Conservation (phyloP, 2,797 vertebrate species). For the Pterois miles region DNA sequence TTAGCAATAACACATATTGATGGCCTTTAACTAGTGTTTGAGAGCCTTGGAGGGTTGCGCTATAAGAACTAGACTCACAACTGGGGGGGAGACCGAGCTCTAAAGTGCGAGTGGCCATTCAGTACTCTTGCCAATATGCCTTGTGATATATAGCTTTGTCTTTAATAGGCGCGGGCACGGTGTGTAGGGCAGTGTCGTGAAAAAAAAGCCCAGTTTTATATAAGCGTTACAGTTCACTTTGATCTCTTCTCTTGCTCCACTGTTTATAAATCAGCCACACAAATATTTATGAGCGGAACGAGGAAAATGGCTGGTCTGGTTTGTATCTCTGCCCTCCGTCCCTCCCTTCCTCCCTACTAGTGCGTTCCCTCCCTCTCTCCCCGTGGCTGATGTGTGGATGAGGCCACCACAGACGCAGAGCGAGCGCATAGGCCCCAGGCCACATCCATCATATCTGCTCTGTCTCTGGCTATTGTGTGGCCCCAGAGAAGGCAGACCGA, state of each 20-base stretch:
- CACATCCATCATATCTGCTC: conserved; percentile 81
- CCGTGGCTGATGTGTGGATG: conserved; percentile 73
- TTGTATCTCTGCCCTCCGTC: conserved; percentile 76
- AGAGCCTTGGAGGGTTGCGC: conserved; percentile 42
- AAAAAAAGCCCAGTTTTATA: conserved; percentile 77
- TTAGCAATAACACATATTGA: conserved; percentile 59
- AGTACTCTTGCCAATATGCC: conserved; percentile 72
- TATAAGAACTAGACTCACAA: conserved; percentile 51
- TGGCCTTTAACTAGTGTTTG: conserved; percentile 65
- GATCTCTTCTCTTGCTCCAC: conserved; percentile 77
- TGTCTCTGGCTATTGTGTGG: conserved; percentile 72
- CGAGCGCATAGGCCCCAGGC: conserved; percentile 70
- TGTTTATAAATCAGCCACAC: conserved; percentile 87
- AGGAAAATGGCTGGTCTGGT: conserved; percentile 85
- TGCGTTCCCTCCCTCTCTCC: conserved; percentile 48
- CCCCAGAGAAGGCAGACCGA: conserved; percentile 49
- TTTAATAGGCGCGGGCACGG: conserved; percentile 75
- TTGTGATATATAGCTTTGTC: conserved; percentile 74
- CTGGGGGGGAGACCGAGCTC: conserved; percentile 48
- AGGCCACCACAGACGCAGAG: conserved; percentile 75
- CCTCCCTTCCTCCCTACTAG: conserved; percentile 18
- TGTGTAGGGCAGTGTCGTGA: conserved; percentile 63
- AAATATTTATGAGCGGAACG: conserved; percentile 87
- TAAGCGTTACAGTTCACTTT: conserved; percentile 82
- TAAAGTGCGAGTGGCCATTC: conserved; percentile 63